Evolutionary conservation across 2,797 vertebrate species (phyloP), one percentile per base, ranked within the genome.

Genomic region (Gymnoscopelus microlampas): DNA sequence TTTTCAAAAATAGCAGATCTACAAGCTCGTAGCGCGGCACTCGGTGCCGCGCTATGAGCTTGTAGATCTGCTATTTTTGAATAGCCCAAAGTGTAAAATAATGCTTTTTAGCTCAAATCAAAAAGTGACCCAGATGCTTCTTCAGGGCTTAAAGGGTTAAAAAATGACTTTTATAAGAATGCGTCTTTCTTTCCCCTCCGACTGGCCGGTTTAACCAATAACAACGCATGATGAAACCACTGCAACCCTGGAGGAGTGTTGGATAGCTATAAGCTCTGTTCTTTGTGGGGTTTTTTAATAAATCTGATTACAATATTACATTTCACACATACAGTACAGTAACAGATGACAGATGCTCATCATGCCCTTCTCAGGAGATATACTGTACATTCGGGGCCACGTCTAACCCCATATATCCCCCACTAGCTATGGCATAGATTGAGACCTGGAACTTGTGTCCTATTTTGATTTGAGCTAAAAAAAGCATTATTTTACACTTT

Each of bases 121-220:
- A n/a, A n/a, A n/a, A n/a, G n/a, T n/a, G n/a, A n/a, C n/a, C n/a
- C n/a, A n/a, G n/a, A n/a, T n/a, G n/a, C n/a, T n/a, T n/a, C n/a
- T n/a, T n/a, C n/a, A n/a, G n/a, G n/a, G n/a, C n/a, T n/a, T n/a
- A n/a, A n/a, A n/a, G n/a, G n/a, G n/a, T n/a, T n/a, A n/a, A n/a
- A 29, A 65, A 68, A 53, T 60, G 50, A 54, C 53, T 66, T 49
- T 70, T 73, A 11, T 44, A 57, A 19, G 63, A 67, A 56, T 55
- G 49, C n/a, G 51, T 29, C 10, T 61, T 35, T 35, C 32, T 35
- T 35, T 35, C 32, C 5, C 5, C 3, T 24, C 59, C 58, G 53
- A 68, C 53, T 24, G 60, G 48, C 29, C 13, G 39, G 59, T 74
- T 61, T 3, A 53, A 35, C 1, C 8, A 44, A 44, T 44, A 44